phyloP scores from a whole-genome alignment of 1,140 invertebrate species.

The Nymphalis io region DNA sequence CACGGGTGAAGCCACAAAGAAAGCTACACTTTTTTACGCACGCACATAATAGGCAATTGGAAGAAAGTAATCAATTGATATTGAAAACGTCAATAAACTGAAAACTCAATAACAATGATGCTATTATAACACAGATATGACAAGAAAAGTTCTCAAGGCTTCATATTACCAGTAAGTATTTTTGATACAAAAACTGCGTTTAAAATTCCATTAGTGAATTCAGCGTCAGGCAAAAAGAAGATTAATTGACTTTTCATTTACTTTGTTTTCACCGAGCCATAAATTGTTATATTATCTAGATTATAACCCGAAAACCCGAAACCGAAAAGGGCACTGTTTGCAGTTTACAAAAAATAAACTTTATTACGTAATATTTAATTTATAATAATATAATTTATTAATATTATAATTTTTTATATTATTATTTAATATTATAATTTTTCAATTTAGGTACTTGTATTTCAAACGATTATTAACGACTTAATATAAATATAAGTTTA shows the following conservation, averaged over 20 bases:
- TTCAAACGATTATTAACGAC: too few species aligned
- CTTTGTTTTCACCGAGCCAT: neutral
- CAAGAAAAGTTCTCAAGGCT: constrained; percentile 13
- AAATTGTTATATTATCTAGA: too few species aligned
- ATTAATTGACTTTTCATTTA: neutral
- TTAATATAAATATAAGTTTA: too few species aligned
- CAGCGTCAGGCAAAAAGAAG: neutral
- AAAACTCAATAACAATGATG: constrained; percentile 8
- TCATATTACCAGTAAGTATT: constrained; percentile 1
- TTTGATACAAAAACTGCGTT: constrained; percentile 1
- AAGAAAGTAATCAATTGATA: constrained; percentile 17
- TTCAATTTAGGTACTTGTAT: too few species aligned
- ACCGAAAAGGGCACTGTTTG: too few species aligned
- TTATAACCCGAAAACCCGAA: too few species aligned
- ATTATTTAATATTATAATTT: too few species aligned
- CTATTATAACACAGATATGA: constrained; percentile 12
- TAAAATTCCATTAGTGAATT: constrained; percentile 1
- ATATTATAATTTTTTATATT: too few species aligned
- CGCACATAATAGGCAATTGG: neutral
- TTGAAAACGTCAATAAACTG: constrained; percentile 15
- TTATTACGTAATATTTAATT: too few species aligned
- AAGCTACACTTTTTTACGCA: neutral
- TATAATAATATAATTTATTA: too few species aligned
- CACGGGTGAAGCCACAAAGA: neutral
- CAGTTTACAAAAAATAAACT: too few species aligned